phyloP scores from a whole-genome alignment of 2,797 vertebrate species.

The Enoplosus armatus region DNA sequence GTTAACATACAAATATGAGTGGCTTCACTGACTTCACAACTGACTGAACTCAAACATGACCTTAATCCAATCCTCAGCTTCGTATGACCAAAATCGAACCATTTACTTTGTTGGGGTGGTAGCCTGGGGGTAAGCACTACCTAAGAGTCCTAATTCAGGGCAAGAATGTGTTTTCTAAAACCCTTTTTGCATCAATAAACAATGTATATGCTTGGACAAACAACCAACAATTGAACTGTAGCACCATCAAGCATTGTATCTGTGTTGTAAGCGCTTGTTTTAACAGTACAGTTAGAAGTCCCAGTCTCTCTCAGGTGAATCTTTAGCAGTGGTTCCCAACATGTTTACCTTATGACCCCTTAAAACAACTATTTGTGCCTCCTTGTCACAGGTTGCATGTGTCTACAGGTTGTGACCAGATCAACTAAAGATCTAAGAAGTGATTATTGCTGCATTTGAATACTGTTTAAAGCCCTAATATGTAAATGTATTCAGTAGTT shows the following conservation, averaged over 20 bases:
- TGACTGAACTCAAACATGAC: too few relatives aligned
- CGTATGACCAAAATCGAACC: not conserved
- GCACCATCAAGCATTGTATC: slow-evolving; percentile 23
- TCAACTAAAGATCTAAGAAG: too few relatives aligned
- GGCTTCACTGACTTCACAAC: not conserved
- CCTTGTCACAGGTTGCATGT: not conserved
- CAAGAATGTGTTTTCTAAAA: not conserved
- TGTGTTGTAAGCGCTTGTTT: slow-evolving; percentile 36
- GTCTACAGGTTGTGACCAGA: not conserved
- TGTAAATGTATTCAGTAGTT: not conserved
- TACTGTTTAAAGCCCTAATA: not conserved
- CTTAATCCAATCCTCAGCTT: not conserved
- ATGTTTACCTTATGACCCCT: not conserved
- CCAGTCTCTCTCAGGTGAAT: not conserved
- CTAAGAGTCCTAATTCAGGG: slow-evolving; percentile 5
- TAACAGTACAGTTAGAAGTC: slow-evolving; percentile 15
- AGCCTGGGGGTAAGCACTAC: too few relatives aligned
- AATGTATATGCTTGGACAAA: not conserved
- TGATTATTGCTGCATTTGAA: not conserved
- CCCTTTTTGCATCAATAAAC: not conserved
- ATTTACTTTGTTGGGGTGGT: not conserved
- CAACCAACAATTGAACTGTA: slow-evolving; percentile 1
- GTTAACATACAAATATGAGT: not conserved
- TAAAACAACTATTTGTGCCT: not conserved
- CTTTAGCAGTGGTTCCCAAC: slow-evolving; percentile 1